A percentile compares a stretch with the other conserved stretches of the same genome.
These are phyloP conservation scores for Thysanoteuthis rhombus DNA, from an alignment of 2,888 invertebrate genomes.

Conservation along the genomic window DNA sequence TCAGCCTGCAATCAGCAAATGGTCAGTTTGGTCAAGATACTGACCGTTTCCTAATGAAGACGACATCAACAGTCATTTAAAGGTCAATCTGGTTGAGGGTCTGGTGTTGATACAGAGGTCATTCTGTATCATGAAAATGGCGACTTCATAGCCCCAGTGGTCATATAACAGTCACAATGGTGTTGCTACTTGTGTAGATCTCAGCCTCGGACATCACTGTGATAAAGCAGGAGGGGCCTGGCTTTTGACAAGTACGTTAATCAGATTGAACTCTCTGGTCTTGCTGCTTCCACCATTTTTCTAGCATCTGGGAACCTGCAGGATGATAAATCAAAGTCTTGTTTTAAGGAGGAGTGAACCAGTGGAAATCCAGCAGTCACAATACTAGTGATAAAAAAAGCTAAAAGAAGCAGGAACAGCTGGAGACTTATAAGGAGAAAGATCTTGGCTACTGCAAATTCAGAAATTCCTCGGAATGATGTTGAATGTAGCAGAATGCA, in stretches of 20 bases:
- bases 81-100: neutral
- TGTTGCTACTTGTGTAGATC: neutral
- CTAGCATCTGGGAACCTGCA: neutral
- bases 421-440: no score
- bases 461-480: no score
- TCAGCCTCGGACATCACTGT: neutral
- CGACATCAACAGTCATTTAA: neutral
- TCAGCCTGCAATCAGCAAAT: neutral
- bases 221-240: neutral
- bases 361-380: neutral
- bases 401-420: neutral
- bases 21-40: neutral
- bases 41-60: neutral
- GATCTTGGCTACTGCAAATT: no score
- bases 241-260: slow-evolving; percentile 12
- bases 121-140: neutral
- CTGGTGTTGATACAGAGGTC: neutral
- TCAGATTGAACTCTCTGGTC: neutral
- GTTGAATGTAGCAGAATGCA: no score
- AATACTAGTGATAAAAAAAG: neutral
- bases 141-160: neutral
- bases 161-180: neutral
- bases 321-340: neutral
- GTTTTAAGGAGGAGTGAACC: neutral
- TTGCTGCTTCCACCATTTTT: neutral